Evolutionary conservation across 1,140 invertebrate genomes (phyloP).

Genomic region (Laupala kohalensis): DNA sequence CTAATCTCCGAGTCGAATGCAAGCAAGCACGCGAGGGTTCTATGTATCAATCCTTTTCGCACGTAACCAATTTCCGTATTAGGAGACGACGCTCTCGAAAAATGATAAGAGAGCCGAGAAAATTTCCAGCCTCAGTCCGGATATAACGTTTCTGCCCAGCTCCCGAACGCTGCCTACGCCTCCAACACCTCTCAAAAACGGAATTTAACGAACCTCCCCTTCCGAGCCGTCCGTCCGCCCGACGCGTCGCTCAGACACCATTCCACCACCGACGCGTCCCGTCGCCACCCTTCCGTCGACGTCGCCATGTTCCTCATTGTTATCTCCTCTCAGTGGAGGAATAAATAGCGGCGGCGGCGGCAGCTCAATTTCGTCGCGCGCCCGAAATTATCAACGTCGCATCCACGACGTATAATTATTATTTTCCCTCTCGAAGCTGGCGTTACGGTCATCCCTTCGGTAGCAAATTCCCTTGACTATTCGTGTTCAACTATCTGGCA

Average conservation of each 20-base stretch:
- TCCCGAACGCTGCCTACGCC: background rate
- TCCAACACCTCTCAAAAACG: no score
- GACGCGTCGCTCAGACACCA: no score
- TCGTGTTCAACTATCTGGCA: no score
- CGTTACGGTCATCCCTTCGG: no score
- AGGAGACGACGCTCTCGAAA: background rate
- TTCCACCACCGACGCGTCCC: background rate
- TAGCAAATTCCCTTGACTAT: no score
- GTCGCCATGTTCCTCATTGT: background rate
- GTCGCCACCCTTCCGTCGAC: no score
- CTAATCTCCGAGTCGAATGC: no score
- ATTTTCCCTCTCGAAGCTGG: background rate
- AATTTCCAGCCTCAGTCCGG: background rate
- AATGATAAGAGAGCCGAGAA: background rate
- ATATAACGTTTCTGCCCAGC: background rate
- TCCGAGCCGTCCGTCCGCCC: no score
- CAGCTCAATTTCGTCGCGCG: background rate
- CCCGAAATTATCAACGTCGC: background rate
- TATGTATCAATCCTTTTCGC: background rate
- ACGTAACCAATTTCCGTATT: background rate
- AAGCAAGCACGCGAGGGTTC: background rate
- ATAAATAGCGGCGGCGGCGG: background rate
- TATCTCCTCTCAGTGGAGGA: background rate
- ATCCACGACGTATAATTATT: background rate
- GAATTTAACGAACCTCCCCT: background rate